These are phyloP conservation scores for Edolisoma coerulescens DNA, from an alignment of 2,113 vertebrate species.

Conservation along the genomic window DNA sequence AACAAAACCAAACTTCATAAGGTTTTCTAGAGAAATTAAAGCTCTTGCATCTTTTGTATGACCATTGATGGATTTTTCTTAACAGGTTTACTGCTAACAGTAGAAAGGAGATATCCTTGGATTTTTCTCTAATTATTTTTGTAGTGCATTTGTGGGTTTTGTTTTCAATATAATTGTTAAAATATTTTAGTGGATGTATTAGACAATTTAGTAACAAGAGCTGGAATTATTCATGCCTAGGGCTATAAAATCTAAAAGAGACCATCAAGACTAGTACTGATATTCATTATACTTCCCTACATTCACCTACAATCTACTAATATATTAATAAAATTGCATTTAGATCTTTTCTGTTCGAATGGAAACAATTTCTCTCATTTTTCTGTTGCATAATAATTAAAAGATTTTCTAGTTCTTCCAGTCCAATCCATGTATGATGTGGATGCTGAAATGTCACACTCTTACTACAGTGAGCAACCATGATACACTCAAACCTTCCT, in stretches of 20 bases:
- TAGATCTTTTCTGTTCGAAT: not conserved
- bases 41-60: not conserved
- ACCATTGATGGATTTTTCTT: not conserved
- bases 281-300: not conserved
- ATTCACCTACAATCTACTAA: not conserved
- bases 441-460: not conserved
- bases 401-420: not conserved
- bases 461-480: not conserved
- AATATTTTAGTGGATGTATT: not conserved
- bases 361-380: not conserved
- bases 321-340: not conserved
- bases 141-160: not conserved
- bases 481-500: not conserved
- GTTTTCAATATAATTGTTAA: not conserved
- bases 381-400: not conserved
- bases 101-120: not conserved
- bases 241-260: not conserved
- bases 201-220: not conserved
- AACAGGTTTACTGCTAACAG: not conserved
- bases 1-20: not conserved
- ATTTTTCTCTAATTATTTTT: not conserved
- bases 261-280: not conserved
- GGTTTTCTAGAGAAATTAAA: not conserved
- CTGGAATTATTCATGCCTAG: not conserved
- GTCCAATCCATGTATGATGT: not conserved